Percentiles rank a stretch among this genome's conserved stretches.
phyloP scores from a whole-genome alignment of 2,888 invertebrate species.

The Trichopoda pennipes region DNA sequence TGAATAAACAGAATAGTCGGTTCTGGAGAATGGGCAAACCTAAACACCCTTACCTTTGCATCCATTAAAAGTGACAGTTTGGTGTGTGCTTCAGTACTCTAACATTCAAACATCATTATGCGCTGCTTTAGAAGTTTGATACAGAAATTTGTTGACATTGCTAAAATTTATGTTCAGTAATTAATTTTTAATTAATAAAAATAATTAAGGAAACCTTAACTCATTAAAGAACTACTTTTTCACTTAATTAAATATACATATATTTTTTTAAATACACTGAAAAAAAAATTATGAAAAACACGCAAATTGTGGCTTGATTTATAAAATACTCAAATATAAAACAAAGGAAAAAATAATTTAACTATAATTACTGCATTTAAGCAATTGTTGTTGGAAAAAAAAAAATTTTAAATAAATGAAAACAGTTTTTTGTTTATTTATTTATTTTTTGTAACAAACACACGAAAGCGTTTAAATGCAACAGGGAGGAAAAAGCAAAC shows the following conservation, averaged over 20 bases:
- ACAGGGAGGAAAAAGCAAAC: conserved; percentile 1
- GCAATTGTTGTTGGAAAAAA: conserved; percentile 41
- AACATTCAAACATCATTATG: too few relatives aligned
- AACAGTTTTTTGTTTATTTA: too few relatives aligned
- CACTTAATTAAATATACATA: conserved; percentile 1
- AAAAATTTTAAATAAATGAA: conserved; percentile 22
- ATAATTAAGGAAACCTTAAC: neutral
- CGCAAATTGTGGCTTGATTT: neutral
- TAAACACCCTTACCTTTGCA: too few relatives aligned
- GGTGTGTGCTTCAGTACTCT: too few relatives aligned
- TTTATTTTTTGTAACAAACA: neutral
- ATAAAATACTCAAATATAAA: conserved; percentile 7
- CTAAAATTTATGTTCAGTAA: too few relatives aligned
- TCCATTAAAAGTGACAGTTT: too few relatives aligned
- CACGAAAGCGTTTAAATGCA: conserved; percentile 47
- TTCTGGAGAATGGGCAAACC: too few relatives aligned
- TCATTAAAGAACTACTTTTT: neutral
- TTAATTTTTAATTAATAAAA: neutral
- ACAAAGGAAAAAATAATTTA: conserved; percentile 28
- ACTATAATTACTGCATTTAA: conserved; percentile 62
- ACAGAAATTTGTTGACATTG: too few relatives aligned
- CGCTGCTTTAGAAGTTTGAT: too few relatives aligned
- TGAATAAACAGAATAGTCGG: too few relatives aligned
- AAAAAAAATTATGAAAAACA: neutral
- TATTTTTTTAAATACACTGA: neutral